Percentiles rank a stretch among this genome's conserved stretches.
Conservation (phyloP, 2,888 invertebrate species). For the Cryptocephalus primarius region DNA sequence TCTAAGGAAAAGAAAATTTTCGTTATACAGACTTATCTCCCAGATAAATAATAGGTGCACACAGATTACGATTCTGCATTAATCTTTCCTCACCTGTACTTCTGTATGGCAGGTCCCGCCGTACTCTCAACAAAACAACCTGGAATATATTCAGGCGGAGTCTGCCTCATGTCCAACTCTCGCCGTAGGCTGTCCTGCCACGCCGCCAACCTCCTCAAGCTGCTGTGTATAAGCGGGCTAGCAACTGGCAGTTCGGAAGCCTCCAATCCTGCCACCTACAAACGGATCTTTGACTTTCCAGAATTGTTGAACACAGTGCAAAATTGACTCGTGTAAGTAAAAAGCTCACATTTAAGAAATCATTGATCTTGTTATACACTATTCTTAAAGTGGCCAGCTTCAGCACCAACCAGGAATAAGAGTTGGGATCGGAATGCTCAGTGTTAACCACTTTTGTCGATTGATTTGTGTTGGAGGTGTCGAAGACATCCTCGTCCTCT, state of each 20-base stretch:
- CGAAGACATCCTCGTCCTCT: slow-evolving; percentile 76
- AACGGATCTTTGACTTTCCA: not conserved
- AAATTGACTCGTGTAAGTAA: too few relatives aligned
- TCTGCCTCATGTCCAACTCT: slow-evolving; percentile 65
- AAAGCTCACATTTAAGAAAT: slow-evolving; percentile 53
- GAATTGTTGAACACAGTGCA: not conserved
- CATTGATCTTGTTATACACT: slow-evolving; percentile 71
- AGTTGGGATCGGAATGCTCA: slow-evolving; percentile 87
- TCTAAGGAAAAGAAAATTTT: slow-evolving; percentile 30
- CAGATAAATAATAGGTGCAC: too few relatives aligned
- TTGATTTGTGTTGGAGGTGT: slow-evolving; percentile 33
- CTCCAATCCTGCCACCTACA: slow-evolving; percentile 35
- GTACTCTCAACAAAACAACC: slow-evolving; percentile 77
- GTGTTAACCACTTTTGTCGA: slow-evolving; percentile 49
- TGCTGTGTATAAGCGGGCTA: slow-evolving; percentile 86
- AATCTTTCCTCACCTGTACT: slow-evolving; percentile 60
- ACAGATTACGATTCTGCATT: too few relatives aligned
- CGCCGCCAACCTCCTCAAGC: slow-evolving; percentile 70
- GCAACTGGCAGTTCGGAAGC: slow-evolving; percentile 75
- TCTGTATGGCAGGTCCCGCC: slow-evolving; percentile 77
- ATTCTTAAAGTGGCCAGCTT: slow-evolving; percentile 79
- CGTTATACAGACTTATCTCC: too few relatives aligned
- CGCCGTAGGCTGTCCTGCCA: slow-evolving; percentile 74
- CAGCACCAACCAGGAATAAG: slow-evolving; percentile 93
- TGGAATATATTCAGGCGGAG: slow-evolving; percentile 79